These are phyloP conservation scores for Drosophila formosana DNA, from an alignment of 2,888 invertebrate species.

Conservation along the genomic window DNA sequence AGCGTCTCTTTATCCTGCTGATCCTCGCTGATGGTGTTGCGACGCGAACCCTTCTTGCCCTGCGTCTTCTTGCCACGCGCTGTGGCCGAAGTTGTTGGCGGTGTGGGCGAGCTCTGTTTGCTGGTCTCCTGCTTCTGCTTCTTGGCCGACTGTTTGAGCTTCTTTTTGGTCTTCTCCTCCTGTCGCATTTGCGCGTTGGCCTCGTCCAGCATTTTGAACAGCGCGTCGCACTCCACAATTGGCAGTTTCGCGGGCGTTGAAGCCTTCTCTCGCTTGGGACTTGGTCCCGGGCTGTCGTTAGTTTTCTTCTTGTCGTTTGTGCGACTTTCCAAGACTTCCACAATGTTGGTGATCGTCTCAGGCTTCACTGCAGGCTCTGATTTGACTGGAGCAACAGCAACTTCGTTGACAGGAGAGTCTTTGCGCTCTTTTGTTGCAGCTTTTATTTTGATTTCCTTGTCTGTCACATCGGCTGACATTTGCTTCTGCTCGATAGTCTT, in stretches of 20 bases:
- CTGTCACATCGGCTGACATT: not conserved
- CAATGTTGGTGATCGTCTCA: not conserved
- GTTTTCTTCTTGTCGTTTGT: constrained; percentile 7
- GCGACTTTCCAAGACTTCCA: not conserved
- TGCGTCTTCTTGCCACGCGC: constrained; percentile 20
- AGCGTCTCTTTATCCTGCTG: constrained; percentile 18
- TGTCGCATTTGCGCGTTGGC: constrained; percentile 45
- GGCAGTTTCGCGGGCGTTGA: not conserved
- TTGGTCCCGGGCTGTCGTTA: not conserved
- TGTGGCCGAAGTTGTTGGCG: not conserved
- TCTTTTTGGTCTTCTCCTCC: constrained; percentile 63
- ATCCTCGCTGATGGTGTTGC: constrained; percentile 45
- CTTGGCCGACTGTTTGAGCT: constrained; percentile 36
- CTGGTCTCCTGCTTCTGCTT: constrained; percentile 25
- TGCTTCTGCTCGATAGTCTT: not conserved
- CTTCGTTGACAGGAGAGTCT: not conserved
- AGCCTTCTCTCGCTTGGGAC: constrained; percentile 26
- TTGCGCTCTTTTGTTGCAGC: not conserved
- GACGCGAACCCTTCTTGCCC: constrained; percentile 17
- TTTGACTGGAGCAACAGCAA: not conserved
- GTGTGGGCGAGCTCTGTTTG: constrained; percentile 4
- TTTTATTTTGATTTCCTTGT: not conserved
- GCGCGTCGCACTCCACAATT: constrained; percentile 57
- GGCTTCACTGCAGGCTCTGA: not conserved
- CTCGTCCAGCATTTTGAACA: constrained; percentile 63